Evolutionary conservation across 2,113 vertebrate species (phyloP).

Genomic region (Serilophus lunatus): DNA sequence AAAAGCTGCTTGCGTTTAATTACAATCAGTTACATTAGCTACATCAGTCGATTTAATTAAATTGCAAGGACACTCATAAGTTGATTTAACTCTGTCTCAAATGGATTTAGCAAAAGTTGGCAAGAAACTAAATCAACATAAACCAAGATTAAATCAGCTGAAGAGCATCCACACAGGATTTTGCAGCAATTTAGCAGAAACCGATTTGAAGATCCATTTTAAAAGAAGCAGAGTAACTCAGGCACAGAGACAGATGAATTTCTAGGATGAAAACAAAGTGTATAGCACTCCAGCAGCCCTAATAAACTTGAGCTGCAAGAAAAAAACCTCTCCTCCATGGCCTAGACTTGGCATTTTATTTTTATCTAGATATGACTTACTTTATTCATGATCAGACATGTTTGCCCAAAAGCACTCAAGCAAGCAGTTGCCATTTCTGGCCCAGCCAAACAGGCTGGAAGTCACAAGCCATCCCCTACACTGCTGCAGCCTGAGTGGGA

Average conservation of each 20-base stretch:
- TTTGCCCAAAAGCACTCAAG: background rate
- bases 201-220: background rate
- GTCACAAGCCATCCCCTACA: background rate
- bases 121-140: conserved; percentile 54
- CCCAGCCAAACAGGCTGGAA: background rate
- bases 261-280: background rate
- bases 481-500: background rate
- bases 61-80: conserved; percentile 60
- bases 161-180: conserved; percentile 40
- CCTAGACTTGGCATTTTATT: background rate
- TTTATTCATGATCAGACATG: background rate
- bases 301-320: background rate
- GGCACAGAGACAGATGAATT: background rate
- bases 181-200: conserved; percentile 25
- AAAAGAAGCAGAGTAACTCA: background rate
- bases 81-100: conserved; percentile 61
- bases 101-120: conserved; percentile 53
- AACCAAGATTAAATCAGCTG: conserved; percentile 56
- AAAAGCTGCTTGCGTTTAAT: conserved; percentile 51
- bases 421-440: background rate
- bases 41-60: conserved; percentile 63
- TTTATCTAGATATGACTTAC: background rate
- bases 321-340: background rate
- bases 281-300: background rate
- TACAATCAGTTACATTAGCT: conserved; percentile 61